A percentile compares a stretch with the other conserved stretches of the same genome.
Evolutionary conservation across 2,113 vertebrate species (phyloP).

Genomic region (Triplophysa siluroides): DNA sequence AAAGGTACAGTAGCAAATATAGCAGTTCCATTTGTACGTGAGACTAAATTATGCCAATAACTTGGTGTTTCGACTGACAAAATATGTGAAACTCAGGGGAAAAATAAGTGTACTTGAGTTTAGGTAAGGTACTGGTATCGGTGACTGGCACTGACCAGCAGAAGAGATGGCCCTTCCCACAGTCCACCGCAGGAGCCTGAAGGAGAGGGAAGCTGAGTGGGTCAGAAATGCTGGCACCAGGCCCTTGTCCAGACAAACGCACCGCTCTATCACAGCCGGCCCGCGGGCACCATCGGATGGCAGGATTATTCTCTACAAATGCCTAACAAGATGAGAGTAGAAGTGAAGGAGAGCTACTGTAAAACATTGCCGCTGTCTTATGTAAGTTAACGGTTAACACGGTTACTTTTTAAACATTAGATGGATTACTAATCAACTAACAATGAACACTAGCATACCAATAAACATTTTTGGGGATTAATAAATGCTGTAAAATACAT

Average conservation of each 20-base stretch:
- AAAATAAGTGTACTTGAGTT: neutral
- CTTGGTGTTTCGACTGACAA: too few relatives aligned
- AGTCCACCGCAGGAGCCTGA: conserved; percentile 93
- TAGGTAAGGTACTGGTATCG: neutral
- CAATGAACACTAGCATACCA: too few relatives aligned
- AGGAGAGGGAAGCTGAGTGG: conserved; percentile 87
- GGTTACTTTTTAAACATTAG: too few relatives aligned
- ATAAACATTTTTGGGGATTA: too few relatives aligned
- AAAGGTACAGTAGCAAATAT: too few relatives aligned
- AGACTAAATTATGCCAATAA: too few relatives aligned
- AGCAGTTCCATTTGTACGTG: too few relatives aligned
- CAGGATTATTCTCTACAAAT: conserved; percentile 98
- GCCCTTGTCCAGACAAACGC: conserved; percentile 85
- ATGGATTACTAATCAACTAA: too few relatives aligned
- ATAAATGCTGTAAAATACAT: too few relatives aligned
- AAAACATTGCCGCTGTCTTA: neutral
- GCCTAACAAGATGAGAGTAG: conserved; percentile 72
- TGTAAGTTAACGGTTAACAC: too few relatives aligned
- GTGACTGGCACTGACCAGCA: conserved; percentile 86
- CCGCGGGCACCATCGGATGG: conserved; percentile 96
- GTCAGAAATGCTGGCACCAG: conserved; percentile 82
- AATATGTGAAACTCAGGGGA: too few relatives aligned
- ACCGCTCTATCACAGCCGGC: conserved; percentile 95
- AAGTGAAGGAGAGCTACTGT: neutral
- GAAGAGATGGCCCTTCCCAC: conserved; percentile 96